phyloP scores from a whole-genome alignment of 2,797 vertebrate genomes.

The Melanotaenia parkinsoni region DNA sequence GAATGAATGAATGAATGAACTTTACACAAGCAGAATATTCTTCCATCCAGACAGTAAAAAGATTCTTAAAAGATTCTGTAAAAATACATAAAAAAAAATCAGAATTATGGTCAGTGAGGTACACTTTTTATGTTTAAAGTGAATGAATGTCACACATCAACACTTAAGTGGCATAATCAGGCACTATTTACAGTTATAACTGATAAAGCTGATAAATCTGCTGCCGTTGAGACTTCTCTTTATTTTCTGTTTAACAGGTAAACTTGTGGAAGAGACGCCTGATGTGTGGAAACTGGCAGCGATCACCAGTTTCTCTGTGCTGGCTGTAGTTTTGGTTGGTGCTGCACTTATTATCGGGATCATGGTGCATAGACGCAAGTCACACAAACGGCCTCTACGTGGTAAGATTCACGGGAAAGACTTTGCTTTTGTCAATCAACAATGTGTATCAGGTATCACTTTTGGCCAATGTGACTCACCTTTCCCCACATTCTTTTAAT shows the following conservation, averaged over 20 bases:
- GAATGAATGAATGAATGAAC: background rate
- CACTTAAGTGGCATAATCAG: background rate
- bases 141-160: background rate
- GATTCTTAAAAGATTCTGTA: background rate
- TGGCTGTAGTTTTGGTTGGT: constrained; percentile 81
- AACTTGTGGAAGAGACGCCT: constrained; percentile 54
- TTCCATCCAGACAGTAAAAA: background rate
- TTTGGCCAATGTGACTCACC: background rate
- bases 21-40: background rate
- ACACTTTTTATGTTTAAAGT: background rate
- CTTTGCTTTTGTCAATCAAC: background rate
- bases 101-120: background rate
- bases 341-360: constrained; percentile 82
- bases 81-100: background rate
- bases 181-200: background rate
- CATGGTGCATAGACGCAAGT: constrained; percentile 83
- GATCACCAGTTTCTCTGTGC: constrained; percentile 85
- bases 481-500: background rate
- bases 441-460: background rate
- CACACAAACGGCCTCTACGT: constrained; percentile 80
- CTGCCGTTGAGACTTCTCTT: background rate
- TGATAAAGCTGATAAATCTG: background rate
- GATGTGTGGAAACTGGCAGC: constrained; percentile 84
- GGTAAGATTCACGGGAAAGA: constrained; percentile 69
- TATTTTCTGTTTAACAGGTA: constrained; percentile 49